phyloP scores from a whole-genome alignment of 1,140 invertebrate species.

The Diploscapter pachys region DNA sequence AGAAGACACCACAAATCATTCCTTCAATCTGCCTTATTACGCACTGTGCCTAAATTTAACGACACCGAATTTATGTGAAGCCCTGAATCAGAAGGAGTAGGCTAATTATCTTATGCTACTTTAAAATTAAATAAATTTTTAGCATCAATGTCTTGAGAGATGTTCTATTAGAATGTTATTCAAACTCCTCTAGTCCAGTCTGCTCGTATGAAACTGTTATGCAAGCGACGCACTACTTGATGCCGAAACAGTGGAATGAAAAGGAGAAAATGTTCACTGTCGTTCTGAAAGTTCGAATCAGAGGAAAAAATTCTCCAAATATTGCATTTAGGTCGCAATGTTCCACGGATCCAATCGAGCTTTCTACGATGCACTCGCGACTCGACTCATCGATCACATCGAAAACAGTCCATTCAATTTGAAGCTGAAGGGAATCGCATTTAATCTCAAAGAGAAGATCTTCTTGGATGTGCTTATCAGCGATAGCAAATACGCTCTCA shows the following conservation, averaged over 20 bases:
- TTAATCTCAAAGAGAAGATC: too few relatives aligned
- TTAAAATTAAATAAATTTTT: constrained; percentile 3
- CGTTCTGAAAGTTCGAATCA: too few relatives aligned
- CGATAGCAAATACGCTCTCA: too few relatives aligned
- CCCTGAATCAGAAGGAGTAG: constrained; percentile 40
- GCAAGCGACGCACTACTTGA: constrained; percentile 54
- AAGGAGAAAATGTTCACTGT: constrained; percentile 23
- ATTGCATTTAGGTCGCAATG: too few relatives aligned
- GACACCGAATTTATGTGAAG: constrained; percentile 32
- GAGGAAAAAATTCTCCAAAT: too few relatives aligned
- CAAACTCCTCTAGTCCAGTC: not conserved
- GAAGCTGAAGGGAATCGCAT: too few relatives aligned
- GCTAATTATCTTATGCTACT: constrained; percentile 8
- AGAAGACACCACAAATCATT: constrained; percentile 35
- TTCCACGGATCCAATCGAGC: too few relatives aligned
- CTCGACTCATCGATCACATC: too few relatives aligned
- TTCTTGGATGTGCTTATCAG: too few relatives aligned
- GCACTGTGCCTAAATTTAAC: constrained; percentile 31
- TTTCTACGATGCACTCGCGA: too few relatives aligned
- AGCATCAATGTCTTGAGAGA: constrained; percentile 39
- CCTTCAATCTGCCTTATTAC: constrained; percentile 45
- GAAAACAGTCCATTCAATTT: too few relatives aligned
- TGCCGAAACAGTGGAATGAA: constrained; percentile 41
- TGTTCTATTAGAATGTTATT: constrained; percentile 28
- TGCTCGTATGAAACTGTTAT: constrained; percentile 52